A percentile compares a stretch with the other conserved stretches of the same genome.
Conservation (phyloP, 1,140 invertebrate genomes). For the Lineus longissimus region DNA sequence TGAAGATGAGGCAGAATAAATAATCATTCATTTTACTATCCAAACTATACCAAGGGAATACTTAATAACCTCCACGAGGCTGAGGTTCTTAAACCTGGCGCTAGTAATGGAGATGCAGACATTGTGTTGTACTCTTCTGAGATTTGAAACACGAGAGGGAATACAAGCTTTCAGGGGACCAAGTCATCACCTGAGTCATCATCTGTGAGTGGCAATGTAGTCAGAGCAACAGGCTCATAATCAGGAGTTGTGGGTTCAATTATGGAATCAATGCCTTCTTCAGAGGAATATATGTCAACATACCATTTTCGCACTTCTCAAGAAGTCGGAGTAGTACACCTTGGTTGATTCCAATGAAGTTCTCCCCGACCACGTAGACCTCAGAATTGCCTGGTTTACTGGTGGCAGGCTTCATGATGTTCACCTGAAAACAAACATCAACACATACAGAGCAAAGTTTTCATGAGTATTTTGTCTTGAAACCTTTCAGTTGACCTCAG, state of each 20-base stretch:
- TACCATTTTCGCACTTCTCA: slow-evolving; percentile 28
- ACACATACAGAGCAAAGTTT: background rate
- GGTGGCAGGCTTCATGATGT: slow-evolving; percentile 80
- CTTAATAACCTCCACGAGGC: slow-evolving; percentile 7
- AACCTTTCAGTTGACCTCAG: background rate
- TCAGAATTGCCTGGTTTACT: slow-evolving; percentile 94
- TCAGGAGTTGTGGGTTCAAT: too few relatives aligned
- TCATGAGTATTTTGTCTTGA: background rate
- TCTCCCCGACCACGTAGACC: slow-evolving; percentile 77
- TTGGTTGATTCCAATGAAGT: slow-evolving; percentile 59
- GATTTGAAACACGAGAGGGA: too few relatives aligned
- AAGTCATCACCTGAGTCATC: too few relatives aligned
- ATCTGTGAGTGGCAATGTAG: too few relatives aligned
- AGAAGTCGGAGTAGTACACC: slow-evolving; percentile 55
- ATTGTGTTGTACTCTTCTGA: too few relatives aligned
- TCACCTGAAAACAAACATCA: slow-evolving; percentile 37
- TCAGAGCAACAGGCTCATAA: too few relatives aligned
- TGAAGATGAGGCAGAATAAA: slow-evolving; percentile 6
- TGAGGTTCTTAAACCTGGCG: too few relatives aligned
- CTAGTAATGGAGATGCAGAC: too few relatives aligned
- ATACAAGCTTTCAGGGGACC: too few relatives aligned
- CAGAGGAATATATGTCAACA: slow-evolving; percentile 37
- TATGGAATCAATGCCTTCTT: too few relatives aligned
- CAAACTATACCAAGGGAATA: slow-evolving; percentile 10
- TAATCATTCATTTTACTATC: background rate